Conservation (phyloP, 2,113 vertebrate species). For the Chaetorhynchus papuensis region DNA sequence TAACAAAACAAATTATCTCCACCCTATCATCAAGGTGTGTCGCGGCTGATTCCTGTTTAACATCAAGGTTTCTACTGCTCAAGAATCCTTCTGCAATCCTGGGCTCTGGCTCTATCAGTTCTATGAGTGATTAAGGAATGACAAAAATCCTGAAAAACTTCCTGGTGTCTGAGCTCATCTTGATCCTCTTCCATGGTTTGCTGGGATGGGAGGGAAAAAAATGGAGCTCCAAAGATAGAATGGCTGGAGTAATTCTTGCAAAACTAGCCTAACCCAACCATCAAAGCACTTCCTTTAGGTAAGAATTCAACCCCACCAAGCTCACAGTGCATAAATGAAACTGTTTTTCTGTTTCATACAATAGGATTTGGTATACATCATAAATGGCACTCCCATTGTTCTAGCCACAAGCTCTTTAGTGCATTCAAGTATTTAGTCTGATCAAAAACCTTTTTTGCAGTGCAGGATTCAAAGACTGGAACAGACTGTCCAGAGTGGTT, state of each 20-base stretch:
- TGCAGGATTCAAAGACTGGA: neutral
- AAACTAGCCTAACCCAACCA: slow-evolving; percentile 58
- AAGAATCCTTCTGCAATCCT: slow-evolving; percentile 27
- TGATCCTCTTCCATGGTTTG: slow-evolving; percentile 3
- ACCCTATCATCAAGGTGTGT: slow-evolving; percentile 69
- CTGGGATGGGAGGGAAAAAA: neutral
- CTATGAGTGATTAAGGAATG: slow-evolving; percentile 33
- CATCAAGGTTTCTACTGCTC: slow-evolving; percentile 54
- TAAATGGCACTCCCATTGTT: neutral
- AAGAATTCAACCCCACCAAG: slow-evolving; percentile 24
- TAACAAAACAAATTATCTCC: slow-evolving; percentile 65
- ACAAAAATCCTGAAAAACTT: slow-evolving; percentile 56
- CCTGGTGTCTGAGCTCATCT: neutral
- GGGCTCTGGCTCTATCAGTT: neutral
- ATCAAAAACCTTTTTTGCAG: neutral
- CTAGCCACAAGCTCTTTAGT: neutral
- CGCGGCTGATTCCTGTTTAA: neutral
- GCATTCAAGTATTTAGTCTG: neutral
- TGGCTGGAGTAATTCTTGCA: slow-evolving; percentile 38
- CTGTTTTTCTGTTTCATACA: slow-evolving; percentile 46
- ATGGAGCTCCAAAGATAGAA: slow-evolving; percentile 47
- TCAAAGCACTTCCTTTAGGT: slow-evolving; percentile 69
- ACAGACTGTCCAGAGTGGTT: neutral
- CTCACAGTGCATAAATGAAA: slow-evolving; percentile 46
- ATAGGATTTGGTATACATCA: slow-evolving; percentile 9